Percentiles rank a stretch among this genome's conserved stretches.
Conservation (phyloP, 1,140 invertebrate species). For the Leptinotarsa undecemlineata region DNA sequence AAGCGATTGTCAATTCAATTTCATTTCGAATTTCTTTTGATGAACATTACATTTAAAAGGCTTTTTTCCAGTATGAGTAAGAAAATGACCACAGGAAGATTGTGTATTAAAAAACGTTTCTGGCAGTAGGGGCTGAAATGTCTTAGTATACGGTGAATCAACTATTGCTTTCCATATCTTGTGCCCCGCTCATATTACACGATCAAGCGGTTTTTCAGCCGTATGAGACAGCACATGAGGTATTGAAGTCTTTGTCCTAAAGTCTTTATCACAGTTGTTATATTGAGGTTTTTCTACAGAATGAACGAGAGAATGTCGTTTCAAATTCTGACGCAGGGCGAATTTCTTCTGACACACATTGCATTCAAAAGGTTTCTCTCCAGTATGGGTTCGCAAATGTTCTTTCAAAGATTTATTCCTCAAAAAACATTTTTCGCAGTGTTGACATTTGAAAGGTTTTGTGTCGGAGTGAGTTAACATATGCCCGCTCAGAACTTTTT, state of each 20-base stretch:
- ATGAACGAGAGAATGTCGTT: conserved; percentile 56
- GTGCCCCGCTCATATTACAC: conserved; percentile 18
- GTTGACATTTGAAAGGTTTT: not conserved
- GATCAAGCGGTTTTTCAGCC: conserved; percentile 14
- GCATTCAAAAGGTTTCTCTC: conserved; percentile 72
- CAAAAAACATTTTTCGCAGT: conserved; percentile 6
- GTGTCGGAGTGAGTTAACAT: not conserved
- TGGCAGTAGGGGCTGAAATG: no score
- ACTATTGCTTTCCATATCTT: not conserved
- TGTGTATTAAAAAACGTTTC: not conserved
- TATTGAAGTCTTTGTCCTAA: conserved; percentile 23
- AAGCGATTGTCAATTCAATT: not conserved
- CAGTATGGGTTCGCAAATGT: conserved; percentile 60
- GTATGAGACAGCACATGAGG: conserved; percentile 11
- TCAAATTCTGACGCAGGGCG: conserved; percentile 61
- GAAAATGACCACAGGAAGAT: not conserved
- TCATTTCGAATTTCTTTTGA: not conserved
- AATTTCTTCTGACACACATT: conserved; percentile 61
- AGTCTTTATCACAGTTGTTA: conserved; percentile 36
- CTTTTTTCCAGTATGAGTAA: not conserved
- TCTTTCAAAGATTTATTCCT: not conserved
- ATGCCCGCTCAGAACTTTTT: not conserved
- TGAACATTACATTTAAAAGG: not conserved
- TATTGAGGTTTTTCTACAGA: conserved; percentile 19
- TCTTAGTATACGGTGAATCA: no score